These are phyloP conservation scores for Drosophila buzzatii DNA, from an alignment of 2,888 invertebrate genomes.

Conservation along the genomic window DNA sequence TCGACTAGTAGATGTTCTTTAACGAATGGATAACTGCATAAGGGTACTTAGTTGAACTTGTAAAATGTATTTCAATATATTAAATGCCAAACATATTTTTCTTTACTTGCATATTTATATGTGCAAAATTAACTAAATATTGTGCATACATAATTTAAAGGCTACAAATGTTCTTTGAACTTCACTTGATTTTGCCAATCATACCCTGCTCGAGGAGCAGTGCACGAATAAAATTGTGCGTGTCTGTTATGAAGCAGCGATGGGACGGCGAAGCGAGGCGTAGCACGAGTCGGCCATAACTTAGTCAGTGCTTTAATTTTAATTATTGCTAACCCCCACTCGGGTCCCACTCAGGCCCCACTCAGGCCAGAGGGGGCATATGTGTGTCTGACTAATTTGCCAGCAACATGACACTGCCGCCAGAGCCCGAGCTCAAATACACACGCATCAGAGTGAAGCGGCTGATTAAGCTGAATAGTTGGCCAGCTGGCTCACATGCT, in stretches of 20 bases:
- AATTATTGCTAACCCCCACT: slow-evolving; percentile 56
- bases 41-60: too few species aligned
- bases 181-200: not conserved
- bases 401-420: slow-evolving; percentile 72
- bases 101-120: too few species aligned
- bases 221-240: slow-evolving; percentile 39
- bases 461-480: slow-evolving; percentile 75
- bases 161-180: not conserved
- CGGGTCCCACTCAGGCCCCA: slow-evolving; percentile 15
- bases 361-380: slow-evolving; percentile 18
- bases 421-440: slow-evolving; percentile 17
- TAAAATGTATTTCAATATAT: too few species aligned
- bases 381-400: slow-evolving; percentile 71
- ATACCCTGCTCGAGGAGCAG: slow-evolving; percentile 5
- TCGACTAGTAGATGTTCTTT: slow-evolving; percentile 14
- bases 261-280: not conserved
- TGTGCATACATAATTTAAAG: not conserved
- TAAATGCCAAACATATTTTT: too few species aligned
- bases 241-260: slow-evolving; percentile 27
- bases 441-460: slow-evolving; percentile 35
- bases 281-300: slow-evolving; percentile 50
- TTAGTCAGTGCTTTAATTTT: slow-evolving; percentile 76
- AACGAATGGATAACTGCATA: too few species aligned
- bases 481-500: slow-evolving; percentile 52
- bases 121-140: not conserved